Evolutionary conservation across 2,888 invertebrate genomes (phyloP), one percentile per base, ranked within the genome.

Genomic region (Nomada lathburiana): DNA sequence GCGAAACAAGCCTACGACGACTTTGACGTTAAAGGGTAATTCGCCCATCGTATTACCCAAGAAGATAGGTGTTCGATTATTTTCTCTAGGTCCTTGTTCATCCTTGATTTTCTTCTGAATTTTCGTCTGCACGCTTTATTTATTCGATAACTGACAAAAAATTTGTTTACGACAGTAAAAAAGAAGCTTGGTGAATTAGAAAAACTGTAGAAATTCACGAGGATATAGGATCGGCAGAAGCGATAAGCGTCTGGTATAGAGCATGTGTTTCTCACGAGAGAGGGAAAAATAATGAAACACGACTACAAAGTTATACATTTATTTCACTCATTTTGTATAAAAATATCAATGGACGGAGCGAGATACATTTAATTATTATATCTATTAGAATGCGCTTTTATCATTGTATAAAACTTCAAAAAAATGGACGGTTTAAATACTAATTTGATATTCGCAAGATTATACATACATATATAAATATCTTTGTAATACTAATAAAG

Each of bases 141-240:
- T 0, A 10, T 7, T 10, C 42, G 0, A 9, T 10, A 20, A 10
- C 9, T 36, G 13, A n/a, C 10, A 5, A n/a, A 29, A n/a, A 3
- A 50, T 52, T 53, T 44, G 10, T 69, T 64, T 29, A 1, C 4
- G 18, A 52, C 75, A 89, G 89, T 86, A 26, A 83, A 86, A 13
- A 88, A 83, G 52, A 84, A 80, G 26, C 20, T 57, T 57, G n/a
- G 26, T 11, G 57, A 57, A n/a, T 23, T 20, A 23, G 57, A 23
- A 23, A 57, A 26, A 11, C 47, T 94, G 94, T 1, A 94, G 92
- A 81, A 70, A 57, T 18, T 11, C 13, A 9, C 42, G 82, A 90
- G 67, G 88, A 88, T 50, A 89, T 13, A 87, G 89, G 87, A 68
- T n/a, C 0, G 26, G 16, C 23, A 2, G 26, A 47, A 26, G 36